These are phyloP conservation scores for Drosophila eugracilis DNA, from an alignment of 1,140 invertebrate genomes.

Conservation along the genomic window DNA sequence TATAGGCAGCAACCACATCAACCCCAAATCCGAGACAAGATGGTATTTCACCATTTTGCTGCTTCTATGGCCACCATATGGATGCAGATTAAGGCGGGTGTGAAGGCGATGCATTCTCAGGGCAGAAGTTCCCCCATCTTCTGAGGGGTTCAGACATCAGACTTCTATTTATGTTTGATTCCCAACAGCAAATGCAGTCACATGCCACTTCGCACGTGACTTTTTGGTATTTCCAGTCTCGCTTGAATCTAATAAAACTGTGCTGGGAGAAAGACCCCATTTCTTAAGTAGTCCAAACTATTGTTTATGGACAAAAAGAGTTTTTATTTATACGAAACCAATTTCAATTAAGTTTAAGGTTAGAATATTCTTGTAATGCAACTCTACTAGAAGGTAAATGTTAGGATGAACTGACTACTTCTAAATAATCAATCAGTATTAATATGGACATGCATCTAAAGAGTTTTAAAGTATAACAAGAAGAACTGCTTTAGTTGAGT, in stretches of 20 bases:
- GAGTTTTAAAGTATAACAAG: too few relatives aligned
- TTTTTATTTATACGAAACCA: background rate
- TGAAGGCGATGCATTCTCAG: conserved; percentile 10
- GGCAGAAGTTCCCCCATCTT: background rate
- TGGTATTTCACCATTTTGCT: conserved; percentile 50
- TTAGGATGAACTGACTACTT: too few relatives aligned
- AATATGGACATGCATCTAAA: too few relatives aligned
- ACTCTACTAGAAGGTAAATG: too few relatives aligned
- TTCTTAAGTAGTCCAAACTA: background rate
- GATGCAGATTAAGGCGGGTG: conserved; percentile 21
- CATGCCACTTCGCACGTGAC: conserved; percentile 60
- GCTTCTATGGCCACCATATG: conserved; percentile 45
- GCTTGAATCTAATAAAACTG: conserved; percentile 1
- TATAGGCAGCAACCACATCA: conserved; percentile 31
- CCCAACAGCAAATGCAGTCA: conserved; percentile 50
- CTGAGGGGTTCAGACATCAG: conserved; percentile 7
- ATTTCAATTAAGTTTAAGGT: too few relatives aligned
- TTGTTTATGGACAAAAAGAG: background rate
- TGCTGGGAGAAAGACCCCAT: background rate
- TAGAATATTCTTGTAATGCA: too few relatives aligned
- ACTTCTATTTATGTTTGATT: conserved; percentile 63
- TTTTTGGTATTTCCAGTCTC: conserved; percentile 36
- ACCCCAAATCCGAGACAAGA: conserved; percentile 26
- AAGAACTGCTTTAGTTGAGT: too few relatives aligned
- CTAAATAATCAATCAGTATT: too few relatives aligned